Evolutionary conservation across 2,888 invertebrate species (phyloP).

Genomic region (Ernsta delagoae): DNA sequence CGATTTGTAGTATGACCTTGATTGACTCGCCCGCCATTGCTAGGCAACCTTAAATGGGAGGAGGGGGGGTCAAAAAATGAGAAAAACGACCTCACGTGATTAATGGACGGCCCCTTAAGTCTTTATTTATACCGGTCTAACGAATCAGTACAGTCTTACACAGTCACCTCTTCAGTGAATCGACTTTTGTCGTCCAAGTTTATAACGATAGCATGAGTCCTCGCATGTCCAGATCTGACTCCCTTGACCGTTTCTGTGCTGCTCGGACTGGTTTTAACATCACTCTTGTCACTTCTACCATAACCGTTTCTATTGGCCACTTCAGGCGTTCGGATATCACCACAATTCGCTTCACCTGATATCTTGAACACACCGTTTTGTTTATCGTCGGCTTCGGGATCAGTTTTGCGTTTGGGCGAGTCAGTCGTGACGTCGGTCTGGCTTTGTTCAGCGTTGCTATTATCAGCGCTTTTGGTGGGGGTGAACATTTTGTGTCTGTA

Average conservation of each 20-base stretch:
- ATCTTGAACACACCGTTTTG: slow-evolving; percentile 78
- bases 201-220: slow-evolving; percentile 91
- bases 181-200: slow-evolving; percentile 92
- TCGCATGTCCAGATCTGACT: slow-evolving; percentile 87
- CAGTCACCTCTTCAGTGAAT: slow-evolving; percentile 93
- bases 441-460: slow-evolving; percentile 71
- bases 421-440: slow-evolving; percentile 76
- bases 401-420: slow-evolving; percentile 67
- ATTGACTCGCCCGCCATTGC: too few species aligned
- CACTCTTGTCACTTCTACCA: slow-evolving; percentile 71
- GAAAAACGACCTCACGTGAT: too few species aligned
- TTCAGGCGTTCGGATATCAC: slow-evolving; percentile 74
- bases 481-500: slow-evolving; percentile 81
- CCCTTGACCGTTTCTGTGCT: slow-evolving; percentile 70
- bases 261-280: slow-evolving; percentile 66
- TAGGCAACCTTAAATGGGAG: too few species aligned
- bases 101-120: too few species aligned
- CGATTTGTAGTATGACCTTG: too few species aligned
- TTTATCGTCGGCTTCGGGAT: slow-evolving; percentile 64
- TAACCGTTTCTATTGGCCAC: slow-evolving; percentile 64
- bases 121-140: too few species aligned
- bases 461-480: slow-evolving; percentile 71
- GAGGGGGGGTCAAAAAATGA: too few species aligned
- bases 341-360: slow-evolving; percentile 75
- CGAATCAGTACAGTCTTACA: slow-evolving; percentile 74